These are phyloP conservation scores for Menura novaehollandiae DNA, from an alignment of 2,113 vertebrate genomes.

Conservation along the genomic window DNA sequence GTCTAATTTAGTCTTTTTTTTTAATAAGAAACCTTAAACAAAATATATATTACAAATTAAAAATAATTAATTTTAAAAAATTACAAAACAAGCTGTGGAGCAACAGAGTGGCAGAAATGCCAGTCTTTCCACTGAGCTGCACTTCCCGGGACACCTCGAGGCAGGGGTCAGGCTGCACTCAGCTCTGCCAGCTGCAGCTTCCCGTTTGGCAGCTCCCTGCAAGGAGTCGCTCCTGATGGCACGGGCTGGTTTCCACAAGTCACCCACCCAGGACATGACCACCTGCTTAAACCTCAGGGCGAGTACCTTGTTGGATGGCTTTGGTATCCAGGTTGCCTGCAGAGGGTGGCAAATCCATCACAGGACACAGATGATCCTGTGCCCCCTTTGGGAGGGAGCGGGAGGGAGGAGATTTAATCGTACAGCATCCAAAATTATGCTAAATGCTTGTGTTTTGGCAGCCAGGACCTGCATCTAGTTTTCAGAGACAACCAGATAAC, in stretches of 20 bases:
- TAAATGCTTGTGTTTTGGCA: neutral
- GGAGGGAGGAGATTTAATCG: neutral
- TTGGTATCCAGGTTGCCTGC: neutral
- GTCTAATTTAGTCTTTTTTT: neutral
- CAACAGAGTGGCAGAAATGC: neutral
- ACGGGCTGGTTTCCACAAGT: neutral
- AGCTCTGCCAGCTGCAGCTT: neutral
- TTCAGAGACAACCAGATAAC: neutral
- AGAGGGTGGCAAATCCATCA: neutral
- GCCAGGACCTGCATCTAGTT: neutral
- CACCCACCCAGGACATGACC: neutral
- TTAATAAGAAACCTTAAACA: neutral
- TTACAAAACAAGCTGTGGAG: neutral
- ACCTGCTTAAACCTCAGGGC: too few relatives aligned
- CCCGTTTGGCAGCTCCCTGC: rapidly evolving
- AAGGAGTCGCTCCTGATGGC: neutral
- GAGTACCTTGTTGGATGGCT: neutral
- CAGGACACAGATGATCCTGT: neutral
- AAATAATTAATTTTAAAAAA: neutral
- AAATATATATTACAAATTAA: neutral
- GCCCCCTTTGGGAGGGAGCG: rapidly evolving
- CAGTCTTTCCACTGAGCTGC: neutral
- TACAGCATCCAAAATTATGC: neutral
- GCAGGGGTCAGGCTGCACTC: neutral
- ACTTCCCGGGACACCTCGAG: rapidly evolving